Base-by-base conservation (phyloP, 2,113 vertebrate species). In the Genyomyrus donnyi region DNA sequence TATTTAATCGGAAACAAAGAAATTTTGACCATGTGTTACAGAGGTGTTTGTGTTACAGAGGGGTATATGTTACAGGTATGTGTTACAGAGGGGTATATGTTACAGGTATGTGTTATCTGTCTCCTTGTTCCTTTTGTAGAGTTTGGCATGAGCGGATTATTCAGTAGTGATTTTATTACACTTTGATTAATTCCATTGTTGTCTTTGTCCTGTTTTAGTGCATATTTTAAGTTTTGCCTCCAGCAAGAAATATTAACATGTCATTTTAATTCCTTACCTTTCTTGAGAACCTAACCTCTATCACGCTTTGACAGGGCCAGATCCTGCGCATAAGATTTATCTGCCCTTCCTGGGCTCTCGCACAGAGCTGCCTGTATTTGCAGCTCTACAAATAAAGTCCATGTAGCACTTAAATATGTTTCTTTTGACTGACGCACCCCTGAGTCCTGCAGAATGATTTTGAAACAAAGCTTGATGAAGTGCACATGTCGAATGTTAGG, bases 1-100 rank as follows among this genome's bases (percentile, higher is more conserved):
- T 91, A 93, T 94, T 96, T 94, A 93, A 94, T 93, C 88, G 94
- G 94, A 95, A 95, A 94, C 94, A 92, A 91, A 92, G 92, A 94
- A 93, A 94, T 95, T 94, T 49, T 94, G 92, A 87, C 24, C 85
- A 52, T 92, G 92, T 94, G 94, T 94, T 93, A 89, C 91, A 92
- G 91, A 89, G 77, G 85, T 48, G 52, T 53, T 9, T 92, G 91
- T 94, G 94, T 94, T 94, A 89, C 91, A 92, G 91, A 89, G 85
- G 3, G 17, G 46, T 48, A 2, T 48, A 6, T 56, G 53, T 49
- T 49, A 49, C 48, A 62, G n/a, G 9, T 66, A 66, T 84, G 24
- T 35, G 31, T 35, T 17, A 92, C 39, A 92, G 91, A 87, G 77
- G 3, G 35, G 35, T 39, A 39, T 39, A 11, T 11, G 10, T 13